Percentiles rank a stretch among this genome's conserved stretches.
Conservation (phyloP, 1,140 invertebrate genomes). For the Bombus huntii region DNA sequence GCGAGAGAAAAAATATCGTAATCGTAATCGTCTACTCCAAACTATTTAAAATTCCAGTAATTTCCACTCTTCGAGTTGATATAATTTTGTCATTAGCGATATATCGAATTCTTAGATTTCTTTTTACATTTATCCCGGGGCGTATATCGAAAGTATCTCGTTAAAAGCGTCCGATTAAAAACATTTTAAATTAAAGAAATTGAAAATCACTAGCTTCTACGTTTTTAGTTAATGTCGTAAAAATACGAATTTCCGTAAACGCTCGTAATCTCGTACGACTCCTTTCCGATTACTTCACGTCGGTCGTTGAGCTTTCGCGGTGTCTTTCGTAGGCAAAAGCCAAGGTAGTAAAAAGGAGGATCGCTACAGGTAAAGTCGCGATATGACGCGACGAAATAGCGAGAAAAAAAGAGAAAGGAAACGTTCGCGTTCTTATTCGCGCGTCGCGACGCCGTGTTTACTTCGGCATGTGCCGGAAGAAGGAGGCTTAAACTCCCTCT, state of each 20-base stretch:
- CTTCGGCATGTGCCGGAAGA: slow-evolving; percentile 42
- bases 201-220: no score
- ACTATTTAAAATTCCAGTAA: background rate
- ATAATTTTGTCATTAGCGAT: no score
- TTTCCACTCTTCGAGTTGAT: background rate
- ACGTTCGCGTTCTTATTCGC: slow-evolving; percentile 45
- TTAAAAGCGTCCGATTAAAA: no score
- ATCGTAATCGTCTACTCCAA: accelerated
- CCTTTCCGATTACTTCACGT: no score
- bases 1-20: background rate
- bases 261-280: no score
- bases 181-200: no score
- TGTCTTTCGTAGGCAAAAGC: background rate
- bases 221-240: no score
- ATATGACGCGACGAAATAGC: background rate
- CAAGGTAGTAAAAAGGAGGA: background rate
- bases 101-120: background rate
- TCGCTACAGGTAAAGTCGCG: background rate
- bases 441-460: slow-evolving; percentile 32
- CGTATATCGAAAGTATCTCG: no score
- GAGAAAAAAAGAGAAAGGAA: background rate
- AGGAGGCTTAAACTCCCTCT: slow-evolving; percentile 27
- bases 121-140: no score
- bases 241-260: no score
- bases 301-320: no score